Evolutionary conservation across 2,113 vertebrate genomes (phyloP).

Genomic region (Lethenteron camtschaticum): DNA sequence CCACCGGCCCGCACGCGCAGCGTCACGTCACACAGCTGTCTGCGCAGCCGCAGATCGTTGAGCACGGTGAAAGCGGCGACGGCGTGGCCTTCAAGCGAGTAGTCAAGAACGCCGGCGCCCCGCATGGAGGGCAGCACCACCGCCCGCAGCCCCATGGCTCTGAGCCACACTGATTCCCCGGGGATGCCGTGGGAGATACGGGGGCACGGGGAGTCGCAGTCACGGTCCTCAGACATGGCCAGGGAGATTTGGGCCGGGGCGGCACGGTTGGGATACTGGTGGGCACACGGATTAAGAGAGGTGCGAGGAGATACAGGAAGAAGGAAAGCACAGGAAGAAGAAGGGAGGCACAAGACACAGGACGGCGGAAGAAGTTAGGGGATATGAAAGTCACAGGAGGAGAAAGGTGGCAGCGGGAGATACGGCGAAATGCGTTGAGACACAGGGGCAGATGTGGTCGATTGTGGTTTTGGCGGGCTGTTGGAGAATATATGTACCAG

Average conservation of each 20-base stretch:
- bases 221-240: neutral
- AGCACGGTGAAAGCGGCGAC: conserved; percentile 56
- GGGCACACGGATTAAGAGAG: neutral
- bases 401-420: neutral
- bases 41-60: conserved; percentile 58
- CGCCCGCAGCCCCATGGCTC: conserved; percentile 45
- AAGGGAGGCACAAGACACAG: conserved; percentile 6
- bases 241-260: neutral
- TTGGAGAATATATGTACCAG: too few relatives aligned
- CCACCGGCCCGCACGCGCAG: conserved; percentile 29
- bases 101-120: conserved; percentile 53
- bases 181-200: conserved; percentile 1
- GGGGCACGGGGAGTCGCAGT: neutral
- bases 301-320: neutral
- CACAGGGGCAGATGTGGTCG: neutral
- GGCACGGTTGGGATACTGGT: neutral
- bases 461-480: too few relatives aligned
- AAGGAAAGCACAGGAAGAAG: neutral
- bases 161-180: conserved; percentile 13
- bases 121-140: conserved; percentile 65
- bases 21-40: conserved; percentile 68
- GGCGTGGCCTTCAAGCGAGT: conserved; percentile 65
- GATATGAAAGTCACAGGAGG: neutral
- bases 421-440: neutral
- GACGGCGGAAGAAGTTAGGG: conserved; percentile 7